Evolutionary conservation across 2,113 vertebrate genomes (phyloP), one percentile per base, ranked within the genome.

Genomic region (Sorex araneus): DNA sequence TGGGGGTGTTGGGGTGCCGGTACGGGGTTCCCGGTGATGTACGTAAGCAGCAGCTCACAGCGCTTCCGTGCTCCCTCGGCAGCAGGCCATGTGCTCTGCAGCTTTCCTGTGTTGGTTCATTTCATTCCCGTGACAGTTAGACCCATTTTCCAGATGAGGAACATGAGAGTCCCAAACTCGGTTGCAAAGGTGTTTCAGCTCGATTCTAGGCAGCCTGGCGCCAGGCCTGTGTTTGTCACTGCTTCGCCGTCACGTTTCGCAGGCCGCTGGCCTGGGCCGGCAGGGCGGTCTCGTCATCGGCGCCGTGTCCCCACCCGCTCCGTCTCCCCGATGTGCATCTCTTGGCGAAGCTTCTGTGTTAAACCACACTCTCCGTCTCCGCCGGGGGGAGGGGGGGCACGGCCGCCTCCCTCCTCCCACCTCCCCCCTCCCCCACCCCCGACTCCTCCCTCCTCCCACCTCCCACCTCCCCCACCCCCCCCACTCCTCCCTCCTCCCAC

Each of bases 311-410:
- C n/a, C 82, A 8, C 12, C 78, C 75, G 30, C 34, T 64, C 2
- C 64, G 0, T 2, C 76, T 27, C 92, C 60, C 3, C 27, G 87
- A 96, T 90, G 92, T 11, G 86, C 93, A 96, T 97, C 98, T 97
- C 94, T 89, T 47, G 32, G 63, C 70, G 84, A 97, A 79, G 40
- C 94, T 96, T 93, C 96, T 97, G 95, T 97, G 94, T 81, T 13
- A 97, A 97, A 97, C 97, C 97, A 43, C 89, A 86, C 97, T 98
- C 97, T 96, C 82, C 50, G 95, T 96, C 96, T n/a, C n/a, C n/a
- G n/a, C n/a, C n/a, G n/a, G n/a, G n/a, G n/a, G n/a, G n/a, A 97
- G 79, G 96, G 96, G 27, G 63, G 77, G 95, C 91, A 95, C 95
- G 93, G 69, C 96, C 97, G 97, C 97, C n/a, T n/a, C n/a, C n/a